Percentiles rank a stretch among this genome's conserved stretches.
Evolutionary conservation across 2,888 invertebrate species (phyloP).

Genomic region (Polymixis flavicincta): DNA sequence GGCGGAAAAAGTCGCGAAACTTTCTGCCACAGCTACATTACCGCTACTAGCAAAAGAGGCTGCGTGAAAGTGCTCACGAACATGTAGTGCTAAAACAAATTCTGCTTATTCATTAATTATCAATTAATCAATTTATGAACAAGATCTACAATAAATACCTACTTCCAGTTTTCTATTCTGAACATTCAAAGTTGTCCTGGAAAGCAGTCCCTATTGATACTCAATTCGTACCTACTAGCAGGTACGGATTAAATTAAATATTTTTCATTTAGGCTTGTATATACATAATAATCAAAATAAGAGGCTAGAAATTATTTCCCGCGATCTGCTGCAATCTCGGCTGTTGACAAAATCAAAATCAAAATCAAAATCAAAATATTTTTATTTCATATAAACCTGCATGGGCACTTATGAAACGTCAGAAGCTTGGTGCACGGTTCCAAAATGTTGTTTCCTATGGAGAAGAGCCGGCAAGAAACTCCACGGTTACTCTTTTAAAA

Average conservation of each 20-base stretch:
- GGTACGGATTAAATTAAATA: not conserved
- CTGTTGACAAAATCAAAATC: not conserved
- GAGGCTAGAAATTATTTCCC: not conserved
- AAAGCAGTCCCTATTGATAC: not conserved
- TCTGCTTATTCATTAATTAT: not conserved
- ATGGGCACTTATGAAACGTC: too few relatives aligned
- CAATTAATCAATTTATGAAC: not conserved
- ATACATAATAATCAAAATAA: not conserved
- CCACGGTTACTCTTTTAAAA: too few relatives aligned
- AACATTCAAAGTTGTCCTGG: constrained; percentile 2
- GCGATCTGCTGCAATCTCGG: not conserved
- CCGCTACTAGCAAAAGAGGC: not conserved
- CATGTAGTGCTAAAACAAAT: not conserved
- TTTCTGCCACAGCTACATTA: not conserved
- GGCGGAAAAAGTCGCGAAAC: not conserved
- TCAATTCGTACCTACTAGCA: not conserved
- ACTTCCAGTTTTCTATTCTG: not conserved
- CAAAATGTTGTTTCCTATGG: too few relatives aligned
- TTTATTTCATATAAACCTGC: too few relatives aligned
- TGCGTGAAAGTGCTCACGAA: not conserved
- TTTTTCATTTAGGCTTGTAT: not conserved
- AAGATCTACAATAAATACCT: not conserved
- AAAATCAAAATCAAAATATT: too few relatives aligned
- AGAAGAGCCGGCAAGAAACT: too few relatives aligned
- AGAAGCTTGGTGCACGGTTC: too few relatives aligned